Conservation (phyloP, 30 jellyfish, hydroid and myxozoan genomes). For the Hydractinia symbiolongicarpus region DNA sequence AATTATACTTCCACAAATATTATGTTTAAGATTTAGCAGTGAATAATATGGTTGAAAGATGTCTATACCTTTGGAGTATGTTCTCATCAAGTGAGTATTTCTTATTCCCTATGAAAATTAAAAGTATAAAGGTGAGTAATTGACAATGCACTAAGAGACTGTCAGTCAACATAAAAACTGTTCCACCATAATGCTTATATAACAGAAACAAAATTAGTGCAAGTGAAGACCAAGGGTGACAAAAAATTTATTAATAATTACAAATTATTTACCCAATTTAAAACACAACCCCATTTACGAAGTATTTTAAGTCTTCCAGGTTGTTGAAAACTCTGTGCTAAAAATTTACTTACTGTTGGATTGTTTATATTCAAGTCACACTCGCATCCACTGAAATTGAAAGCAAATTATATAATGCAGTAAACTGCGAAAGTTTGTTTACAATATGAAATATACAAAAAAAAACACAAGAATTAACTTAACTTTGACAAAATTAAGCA, state of each 20-base stretch:
- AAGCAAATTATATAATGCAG: not conserved
- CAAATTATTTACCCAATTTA: no score
- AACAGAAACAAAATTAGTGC: no score
- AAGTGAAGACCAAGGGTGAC: no score
- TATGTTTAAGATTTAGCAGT: not conserved
- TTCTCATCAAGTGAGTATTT: constrained; percentile 84
- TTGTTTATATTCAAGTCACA: constrained; percentile 94
- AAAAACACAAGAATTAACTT: no score
- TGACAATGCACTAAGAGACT: no score
- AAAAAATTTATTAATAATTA: no score
- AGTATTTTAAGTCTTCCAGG: not conserved
- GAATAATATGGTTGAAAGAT: not conserved
- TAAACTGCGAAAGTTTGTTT: no score
- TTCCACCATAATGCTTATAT: no score
- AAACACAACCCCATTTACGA: no score
- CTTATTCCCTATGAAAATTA: constrained; percentile 74
- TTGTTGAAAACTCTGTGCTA: not conserved
- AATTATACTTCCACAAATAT: not conserved
- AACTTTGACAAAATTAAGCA: no score
- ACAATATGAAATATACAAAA: no score
- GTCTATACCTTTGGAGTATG: constrained; percentile 75
- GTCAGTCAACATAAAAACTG: no score
- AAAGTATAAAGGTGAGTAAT: not conserved
- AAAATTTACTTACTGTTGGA: constrained; percentile 60
- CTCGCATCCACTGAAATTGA: constrained; percentile 68